These are phyloP conservation scores for Holacanthella duospinosa DNA, from an alignment of 2,888 invertebrate genomes.

Conservation along the genomic window DNA sequence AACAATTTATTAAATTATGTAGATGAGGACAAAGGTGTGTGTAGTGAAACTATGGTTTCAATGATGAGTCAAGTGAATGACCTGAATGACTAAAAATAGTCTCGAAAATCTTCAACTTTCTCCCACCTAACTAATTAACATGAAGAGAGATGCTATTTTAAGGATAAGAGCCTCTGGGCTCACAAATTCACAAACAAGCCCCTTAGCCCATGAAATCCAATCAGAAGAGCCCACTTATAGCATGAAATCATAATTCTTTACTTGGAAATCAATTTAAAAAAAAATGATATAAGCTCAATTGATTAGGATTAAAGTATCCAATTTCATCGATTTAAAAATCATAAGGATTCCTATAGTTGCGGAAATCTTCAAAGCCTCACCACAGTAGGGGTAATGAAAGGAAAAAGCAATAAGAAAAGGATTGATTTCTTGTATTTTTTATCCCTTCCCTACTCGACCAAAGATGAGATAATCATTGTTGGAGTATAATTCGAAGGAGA, in stretches of 20 bases:
- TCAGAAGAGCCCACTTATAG: not conserved
- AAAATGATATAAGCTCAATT: too few relatives aligned
- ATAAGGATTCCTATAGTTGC: too few relatives aligned
- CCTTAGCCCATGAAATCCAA: not conserved
- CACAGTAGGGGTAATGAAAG: not conserved
- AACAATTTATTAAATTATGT: not conserved
- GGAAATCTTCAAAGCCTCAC: too few relatives aligned
- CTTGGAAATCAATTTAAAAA: too few relatives aligned
- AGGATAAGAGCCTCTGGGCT: not conserved
- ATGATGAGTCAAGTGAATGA: slow-evolving; percentile 1
- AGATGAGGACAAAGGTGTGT: not conserved
- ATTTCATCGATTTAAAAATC: too few relatives aligned
- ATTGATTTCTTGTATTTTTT: not conserved
- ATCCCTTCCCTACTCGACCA: not conserved
- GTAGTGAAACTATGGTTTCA: not conserved
- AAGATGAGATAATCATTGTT: not conserved
- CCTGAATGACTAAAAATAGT: slow-evolving; percentile 1
- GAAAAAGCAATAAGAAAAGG: not conserved
- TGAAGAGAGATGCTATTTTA: not conserved
- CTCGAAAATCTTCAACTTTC: not conserved
- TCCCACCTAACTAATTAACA: not conserved
- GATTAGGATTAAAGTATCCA: too few relatives aligned
- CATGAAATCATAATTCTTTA: not conserved
- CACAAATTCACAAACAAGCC: too few relatives aligned
- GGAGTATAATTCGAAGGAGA: not conserved